phyloP scores from a whole-genome alignment of 2,888 invertebrate species.

The Rotaria macrura region DNA sequence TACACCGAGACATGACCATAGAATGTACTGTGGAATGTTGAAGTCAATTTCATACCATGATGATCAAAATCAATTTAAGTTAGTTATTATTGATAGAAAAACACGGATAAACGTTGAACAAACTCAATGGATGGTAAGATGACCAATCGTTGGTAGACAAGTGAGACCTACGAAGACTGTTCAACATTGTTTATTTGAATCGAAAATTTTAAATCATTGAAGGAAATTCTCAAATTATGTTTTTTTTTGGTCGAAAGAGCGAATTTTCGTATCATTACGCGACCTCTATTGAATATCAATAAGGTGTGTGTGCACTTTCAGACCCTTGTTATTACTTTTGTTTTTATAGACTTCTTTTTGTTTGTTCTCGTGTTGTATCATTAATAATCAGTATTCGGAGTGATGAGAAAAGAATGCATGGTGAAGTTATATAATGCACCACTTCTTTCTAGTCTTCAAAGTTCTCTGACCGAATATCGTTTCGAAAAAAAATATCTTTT shows the following conservation, averaged over 20 bases:
- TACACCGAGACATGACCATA: neutral
- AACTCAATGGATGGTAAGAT: neutral
- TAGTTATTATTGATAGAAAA: neutral
- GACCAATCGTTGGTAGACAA: neutral
- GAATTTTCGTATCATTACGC: neutral
- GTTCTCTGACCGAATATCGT: neutral
- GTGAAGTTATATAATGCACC: neutral
- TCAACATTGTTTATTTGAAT: neutral
- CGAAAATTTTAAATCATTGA: neutral
- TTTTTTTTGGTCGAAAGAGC: neutral
- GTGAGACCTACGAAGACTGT: neutral
- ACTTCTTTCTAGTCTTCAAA: neutral
- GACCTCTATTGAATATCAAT: neutral
- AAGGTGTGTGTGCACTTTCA: neutral
- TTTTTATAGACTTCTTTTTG: neutral
- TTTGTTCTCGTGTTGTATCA: neutral
- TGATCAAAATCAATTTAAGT: neutral
- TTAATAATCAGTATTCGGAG: neutral
- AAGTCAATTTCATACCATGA: neutral
- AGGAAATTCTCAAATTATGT: neutral
- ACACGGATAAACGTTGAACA: neutral
- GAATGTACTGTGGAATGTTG: neutral
- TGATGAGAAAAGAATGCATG: neutral
- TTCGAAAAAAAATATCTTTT: no score
- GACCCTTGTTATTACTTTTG: neutral